phyloP scores from a whole-genome alignment of 1,140 invertebrate species.

The Ptiloglossa arizonensis region DNA sequence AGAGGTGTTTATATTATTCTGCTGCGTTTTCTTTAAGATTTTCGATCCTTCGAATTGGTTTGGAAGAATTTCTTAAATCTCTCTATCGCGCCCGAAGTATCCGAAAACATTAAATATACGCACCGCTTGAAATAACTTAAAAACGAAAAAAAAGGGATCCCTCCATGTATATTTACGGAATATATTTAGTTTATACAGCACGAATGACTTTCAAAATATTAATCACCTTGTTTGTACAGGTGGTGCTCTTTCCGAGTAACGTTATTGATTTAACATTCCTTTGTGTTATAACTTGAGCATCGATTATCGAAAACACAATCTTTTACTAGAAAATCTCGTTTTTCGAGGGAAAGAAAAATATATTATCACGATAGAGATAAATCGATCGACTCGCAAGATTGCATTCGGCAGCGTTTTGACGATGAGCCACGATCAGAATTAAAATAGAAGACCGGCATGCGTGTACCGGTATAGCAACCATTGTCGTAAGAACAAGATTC shows the following conservation, averaged over 20 bases:
- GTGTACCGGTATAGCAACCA: slow-evolving; percentile 25
- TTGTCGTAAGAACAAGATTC: slow-evolving; percentile 29
- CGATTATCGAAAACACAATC: not conserved
- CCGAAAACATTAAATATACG: no score
- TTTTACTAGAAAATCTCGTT: not conserved
- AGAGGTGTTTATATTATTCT: slow-evolving; percentile 81
- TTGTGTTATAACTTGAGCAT: not conserved
- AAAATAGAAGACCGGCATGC: slow-evolving; percentile 30
- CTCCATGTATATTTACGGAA: no score
- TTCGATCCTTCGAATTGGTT: no score
- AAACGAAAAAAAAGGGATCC: no score
- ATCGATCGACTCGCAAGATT: slow-evolving; percentile 2
- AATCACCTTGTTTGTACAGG: not conserved
- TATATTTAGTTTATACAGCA: no score
- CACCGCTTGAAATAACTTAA: no score
- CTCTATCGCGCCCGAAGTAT: no score
- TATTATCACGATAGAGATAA: not conserved
- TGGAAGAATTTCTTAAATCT: no score
- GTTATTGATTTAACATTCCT: not conserved
- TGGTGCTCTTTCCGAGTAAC: not conserved
- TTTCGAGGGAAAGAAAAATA: not conserved
- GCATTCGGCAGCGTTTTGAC: slow-evolving; percentile 35
- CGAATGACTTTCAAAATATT: not conserved
- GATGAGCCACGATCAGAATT: slow-evolving; percentile 42
- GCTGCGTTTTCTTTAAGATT: not conserved